Percentiles rank a stretch among this genome's conserved stretches.
Conservation (phyloP, 2,888 invertebrate genomes). For the Oligia strigilis region DNA sequence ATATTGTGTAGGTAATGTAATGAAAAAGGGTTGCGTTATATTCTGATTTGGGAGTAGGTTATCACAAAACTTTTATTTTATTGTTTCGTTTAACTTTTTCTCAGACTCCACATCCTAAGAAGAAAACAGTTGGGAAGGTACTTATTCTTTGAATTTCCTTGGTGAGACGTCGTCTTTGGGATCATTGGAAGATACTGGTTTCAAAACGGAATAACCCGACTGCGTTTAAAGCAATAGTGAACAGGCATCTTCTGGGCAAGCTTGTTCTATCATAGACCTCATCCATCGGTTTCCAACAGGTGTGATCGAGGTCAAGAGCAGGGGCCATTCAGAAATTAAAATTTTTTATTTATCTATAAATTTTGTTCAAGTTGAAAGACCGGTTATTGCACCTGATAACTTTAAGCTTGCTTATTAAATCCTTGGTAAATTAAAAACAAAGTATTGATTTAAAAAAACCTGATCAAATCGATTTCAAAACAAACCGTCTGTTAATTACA, state of each 20-base stretch:
- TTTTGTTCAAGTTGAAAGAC: background rate
- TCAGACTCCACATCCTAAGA: background rate
- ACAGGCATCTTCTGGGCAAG: too few relatives aligned
- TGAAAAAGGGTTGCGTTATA: too few relatives aligned
- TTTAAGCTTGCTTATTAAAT: background rate
- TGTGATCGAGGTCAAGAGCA: background rate
- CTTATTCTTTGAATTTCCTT: background rate
- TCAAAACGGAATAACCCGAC: background rate
- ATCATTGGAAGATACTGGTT: background rate
- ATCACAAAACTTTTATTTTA: background rate
- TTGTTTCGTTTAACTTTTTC: background rate
- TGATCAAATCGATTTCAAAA: too few relatives aligned
- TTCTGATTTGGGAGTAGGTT: background rate
- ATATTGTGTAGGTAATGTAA: background rate
- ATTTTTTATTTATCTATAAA: background rate
- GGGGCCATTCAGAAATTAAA: background rate
- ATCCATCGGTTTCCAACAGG: background rate
- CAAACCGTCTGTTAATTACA: background rate
- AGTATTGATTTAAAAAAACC: background rate
- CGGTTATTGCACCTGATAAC: background rate
- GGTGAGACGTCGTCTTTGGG: background rate
- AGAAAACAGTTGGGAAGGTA: background rate
- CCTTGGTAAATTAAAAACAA: background rate
- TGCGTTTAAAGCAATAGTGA: background rate
- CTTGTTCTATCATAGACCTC: too few relatives aligned